Conservation (phyloP, 2,797 vertebrate genomes). For the Atherinosoma microstoma region DNA sequence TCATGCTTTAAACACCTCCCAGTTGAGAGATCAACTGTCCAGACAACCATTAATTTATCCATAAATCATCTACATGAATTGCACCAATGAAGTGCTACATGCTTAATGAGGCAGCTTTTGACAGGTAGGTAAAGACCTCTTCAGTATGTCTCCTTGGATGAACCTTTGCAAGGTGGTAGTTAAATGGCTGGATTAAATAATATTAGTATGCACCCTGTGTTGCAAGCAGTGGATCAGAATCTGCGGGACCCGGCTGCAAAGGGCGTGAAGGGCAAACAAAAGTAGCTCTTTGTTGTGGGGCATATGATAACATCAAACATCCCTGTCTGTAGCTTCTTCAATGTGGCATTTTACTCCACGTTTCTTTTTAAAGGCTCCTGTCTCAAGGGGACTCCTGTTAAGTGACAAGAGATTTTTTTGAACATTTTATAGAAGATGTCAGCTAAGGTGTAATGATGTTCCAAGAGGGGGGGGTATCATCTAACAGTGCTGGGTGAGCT, state of each 20-base stretch:
- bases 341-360: slow-evolving; percentile 30
- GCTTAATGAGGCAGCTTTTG: slow-evolving; percentile 53
- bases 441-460: slow-evolving; percentile 43
- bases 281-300: slow-evolving; percentile 39
- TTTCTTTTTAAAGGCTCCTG: slow-evolving; percentile 28
- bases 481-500: slow-evolving; percentile 22
- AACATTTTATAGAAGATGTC: slow-evolving; percentile 31
- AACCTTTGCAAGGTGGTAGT: slow-evolving; percentile 30
- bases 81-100: slow-evolving; percentile 55
- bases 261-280: slow-evolving; percentile 56
- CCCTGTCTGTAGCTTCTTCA: slow-evolving; percentile 31
- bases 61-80: slow-evolving; percentile 61
- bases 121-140: slow-evolving; percentile 31
- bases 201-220: slow-evolving; percentile 41
- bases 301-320: slow-evolving; percentile 44
- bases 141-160: slow-evolving; percentile 27
- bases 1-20: slow-evolving; percentile 46
- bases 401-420: slow-evolving; percentile 31
- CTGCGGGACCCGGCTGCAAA: slow-evolving; percentile 21
- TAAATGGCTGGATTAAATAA: slow-evolving; percentile 40
- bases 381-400: slow-evolving; percentile 29
- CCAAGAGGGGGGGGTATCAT: slow-evolving; percentile 23
- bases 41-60: slow-evolving; percentile 57
- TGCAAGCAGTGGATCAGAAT: slow-evolving; percentile 19
- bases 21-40: slow-evolving; percentile 51